These are phyloP conservation scores for Eristalinus sepulchralis DNA, from an alignment of 2,888 invertebrate genomes.

Conservation along the genomic window DNA sequence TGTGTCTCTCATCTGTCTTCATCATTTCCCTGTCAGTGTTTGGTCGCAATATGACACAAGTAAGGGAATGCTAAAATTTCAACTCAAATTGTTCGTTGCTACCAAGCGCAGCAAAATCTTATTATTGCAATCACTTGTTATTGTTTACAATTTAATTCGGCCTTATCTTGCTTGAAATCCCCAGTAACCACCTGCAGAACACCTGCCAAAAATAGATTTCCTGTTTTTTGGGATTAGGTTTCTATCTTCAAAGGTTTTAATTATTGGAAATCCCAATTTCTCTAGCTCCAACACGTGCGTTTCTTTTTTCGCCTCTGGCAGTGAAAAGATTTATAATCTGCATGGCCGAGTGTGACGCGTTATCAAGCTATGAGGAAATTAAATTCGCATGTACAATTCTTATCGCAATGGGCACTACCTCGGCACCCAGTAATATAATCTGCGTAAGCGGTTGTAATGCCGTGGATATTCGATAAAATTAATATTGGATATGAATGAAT, in stretches of 20 bases:
- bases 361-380: conserved; percentile 1
- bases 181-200: not conserved
- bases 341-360: not conserved
- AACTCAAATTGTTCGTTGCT: no score
- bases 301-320: not conserved
- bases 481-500: not conserved
- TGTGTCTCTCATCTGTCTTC: no score
- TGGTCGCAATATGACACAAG: no score
- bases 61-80: no score
- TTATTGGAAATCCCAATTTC: not conserved
- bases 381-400: not conserved
- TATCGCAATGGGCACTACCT: not conserved
- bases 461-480: not conserved
- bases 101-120: no score
- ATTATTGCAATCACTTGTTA: no score
- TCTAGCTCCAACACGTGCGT: not conserved
- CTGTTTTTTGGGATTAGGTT: not conserved
- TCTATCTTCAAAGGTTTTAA: not conserved
- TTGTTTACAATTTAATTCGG: no score
- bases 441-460: not conserved
- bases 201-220: not conserved
- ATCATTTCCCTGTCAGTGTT: no score
- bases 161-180: not conserved
- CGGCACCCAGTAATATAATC: not conserved
- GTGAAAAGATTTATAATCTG: not conserved